Evolutionary conservation across 1,140 invertebrate genomes (phyloP).

Genomic region (Himalopsyche phryganea): DNA sequence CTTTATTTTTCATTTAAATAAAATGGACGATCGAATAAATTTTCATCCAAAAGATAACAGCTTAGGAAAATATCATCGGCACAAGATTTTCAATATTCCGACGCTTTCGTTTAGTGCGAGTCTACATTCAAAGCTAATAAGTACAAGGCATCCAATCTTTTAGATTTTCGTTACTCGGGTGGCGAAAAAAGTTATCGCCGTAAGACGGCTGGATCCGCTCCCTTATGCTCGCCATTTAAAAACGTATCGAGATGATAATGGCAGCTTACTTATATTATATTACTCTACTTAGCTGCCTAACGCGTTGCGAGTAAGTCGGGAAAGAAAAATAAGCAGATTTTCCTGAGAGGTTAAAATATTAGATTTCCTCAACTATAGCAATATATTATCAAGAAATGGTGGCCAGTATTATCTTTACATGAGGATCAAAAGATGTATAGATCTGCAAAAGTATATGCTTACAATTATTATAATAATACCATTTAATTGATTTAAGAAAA

Average conservation of each 20-base stretch:
- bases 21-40: no score
- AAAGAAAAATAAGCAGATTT: no score
- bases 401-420: no score
- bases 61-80: background rate
- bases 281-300: conserved; percentile 10
- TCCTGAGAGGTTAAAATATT: no score
- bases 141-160: conserved; percentile 33
- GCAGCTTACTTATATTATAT: conserved; percentile 30
- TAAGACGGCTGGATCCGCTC: conserved; percentile 33
- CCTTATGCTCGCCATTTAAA: conserved; percentile 36
- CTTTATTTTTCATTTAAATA: no score
- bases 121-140: conserved; percentile 24
- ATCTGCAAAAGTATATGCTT: no score
- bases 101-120: conserved; percentile 16
- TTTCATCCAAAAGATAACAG: no score
- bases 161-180: conserved; percentile 27
- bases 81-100: background rate
- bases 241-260: conserved; percentile 35
- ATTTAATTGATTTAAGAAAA: no score
- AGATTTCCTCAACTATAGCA: no score
- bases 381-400: no score
- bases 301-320: conserved; percentile 11
- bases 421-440: no score
- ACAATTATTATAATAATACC: no score
- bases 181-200: conserved; percentile 33